A percentile compares a stretch with the other conserved stretches of the same genome.
Evolutionary conservation across 2,113 vertebrate species (phyloP).

Genomic region (Urocitellus parryii): DNA sequence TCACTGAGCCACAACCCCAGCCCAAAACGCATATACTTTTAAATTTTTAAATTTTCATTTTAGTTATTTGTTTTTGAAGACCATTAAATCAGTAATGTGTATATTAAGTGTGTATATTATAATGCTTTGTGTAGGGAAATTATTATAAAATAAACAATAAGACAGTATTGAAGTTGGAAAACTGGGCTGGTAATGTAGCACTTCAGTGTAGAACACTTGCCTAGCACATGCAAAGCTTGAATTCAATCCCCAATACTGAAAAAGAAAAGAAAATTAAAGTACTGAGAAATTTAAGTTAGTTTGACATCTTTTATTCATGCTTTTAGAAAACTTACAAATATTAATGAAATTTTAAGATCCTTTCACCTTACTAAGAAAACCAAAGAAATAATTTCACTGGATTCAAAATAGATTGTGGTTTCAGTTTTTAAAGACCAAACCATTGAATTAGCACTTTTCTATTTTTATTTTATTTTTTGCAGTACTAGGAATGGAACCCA

Average conservation of each 20-base stretch:
- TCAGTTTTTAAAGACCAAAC: slow-evolving; percentile 36
- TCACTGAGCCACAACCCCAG: no score
- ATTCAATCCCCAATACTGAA: no score
- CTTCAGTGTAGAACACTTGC: no score
- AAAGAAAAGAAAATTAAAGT: neutral
- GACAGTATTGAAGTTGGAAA: slow-evolving; percentile 14
- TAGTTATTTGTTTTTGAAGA: slow-evolving; percentile 1
- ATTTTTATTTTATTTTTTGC: no score
- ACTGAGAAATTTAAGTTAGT: neutral
- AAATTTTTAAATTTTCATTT: slow-evolving; percentile 47
- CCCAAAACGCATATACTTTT: neutral
- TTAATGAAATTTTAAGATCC: neutral
- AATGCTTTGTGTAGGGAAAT: neutral
- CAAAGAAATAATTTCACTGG: slow-evolving; percentile 36
- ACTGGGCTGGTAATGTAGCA: neutral
- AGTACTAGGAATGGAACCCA: neutral
- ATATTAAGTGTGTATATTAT: neutral
- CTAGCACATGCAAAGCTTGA: no score
- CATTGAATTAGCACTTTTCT: neutral
- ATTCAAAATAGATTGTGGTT: neutral
- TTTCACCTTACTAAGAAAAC: neutral
- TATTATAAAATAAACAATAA: slow-evolving; percentile 17
- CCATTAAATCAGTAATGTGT: neutral
- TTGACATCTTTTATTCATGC: slow-evolving; percentile 9
- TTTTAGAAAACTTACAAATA: neutral